Percentiles rank a stretch among this genome's conserved stretches.
These are phyloP conservation scores for Stichodactyla mertensii DNA, from an alignment of 64 coral and sea anemone genomes.

Conservation along the genomic window DNA sequence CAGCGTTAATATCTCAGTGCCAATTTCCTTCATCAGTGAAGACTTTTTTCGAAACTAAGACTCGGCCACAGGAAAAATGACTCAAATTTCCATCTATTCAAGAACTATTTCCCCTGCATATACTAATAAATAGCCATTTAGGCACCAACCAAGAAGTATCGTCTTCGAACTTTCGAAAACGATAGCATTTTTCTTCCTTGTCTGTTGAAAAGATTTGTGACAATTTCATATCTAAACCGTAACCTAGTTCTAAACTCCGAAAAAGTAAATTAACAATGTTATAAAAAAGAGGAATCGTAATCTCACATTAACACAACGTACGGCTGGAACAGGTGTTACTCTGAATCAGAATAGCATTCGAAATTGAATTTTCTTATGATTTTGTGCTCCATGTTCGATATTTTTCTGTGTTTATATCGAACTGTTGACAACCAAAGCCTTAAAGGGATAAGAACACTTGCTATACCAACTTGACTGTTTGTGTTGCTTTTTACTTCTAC, in stretches of 20 bases:
- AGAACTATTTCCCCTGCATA: not conserved
- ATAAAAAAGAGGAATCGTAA: conserved; percentile 4
- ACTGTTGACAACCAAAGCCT: not conserved
- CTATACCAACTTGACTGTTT: not conserved
- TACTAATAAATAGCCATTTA: not conserved
- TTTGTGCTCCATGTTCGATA: not conserved
- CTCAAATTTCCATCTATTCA: conserved; percentile 14
- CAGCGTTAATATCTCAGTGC: not conserved
- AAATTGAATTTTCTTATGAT: conserved; percentile 11
- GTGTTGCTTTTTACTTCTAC: not conserved
- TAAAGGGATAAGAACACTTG: not conserved
- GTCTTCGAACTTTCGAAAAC: not conserved
- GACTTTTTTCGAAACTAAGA: not conserved
- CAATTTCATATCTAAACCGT: not conserved
- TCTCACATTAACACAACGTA: conserved; percentile 2
- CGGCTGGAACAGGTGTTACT: not conserved
- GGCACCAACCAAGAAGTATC: not conserved
- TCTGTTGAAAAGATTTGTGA: not conserved
- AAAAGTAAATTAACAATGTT: conserved; percentile 3
- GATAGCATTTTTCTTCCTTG: no score
- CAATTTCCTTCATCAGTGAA: not conserved
- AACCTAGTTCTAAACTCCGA: not conserved
- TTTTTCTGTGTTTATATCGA: conserved; percentile 7
- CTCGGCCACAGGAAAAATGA: not conserved
- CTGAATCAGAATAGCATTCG: not conserved